Evolutionary conservation across 2,113 vertebrate species (phyloP), one percentile per base, ranked within the genome.

Genomic region (Kryptolebias marmoratus): DNA sequence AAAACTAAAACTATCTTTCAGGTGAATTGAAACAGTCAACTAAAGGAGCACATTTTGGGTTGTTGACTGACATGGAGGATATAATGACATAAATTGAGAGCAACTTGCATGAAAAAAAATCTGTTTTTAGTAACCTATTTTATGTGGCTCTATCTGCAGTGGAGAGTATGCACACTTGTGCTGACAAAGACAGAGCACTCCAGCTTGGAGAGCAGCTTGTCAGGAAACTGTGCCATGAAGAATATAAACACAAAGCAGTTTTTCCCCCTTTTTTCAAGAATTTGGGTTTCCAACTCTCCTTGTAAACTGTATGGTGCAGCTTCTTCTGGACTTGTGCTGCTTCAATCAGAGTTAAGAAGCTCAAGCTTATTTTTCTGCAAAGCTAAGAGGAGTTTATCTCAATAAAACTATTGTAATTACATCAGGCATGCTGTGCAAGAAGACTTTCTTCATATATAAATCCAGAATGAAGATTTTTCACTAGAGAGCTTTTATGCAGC

Each of bases 101-200:
- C 13, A 69, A 64, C 36, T 39, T 49, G 9, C 15, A 49, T 55
- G 39, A 18, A 73, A 49, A 67, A 82, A 84, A 83, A 77, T 82
- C 61, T 32, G 84, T 68, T 78, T 66, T 64, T 58, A 60, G 69
- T 77, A 87, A 87, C 83, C 84, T 87, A 84, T 91, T 87, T 88
- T 68, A 69, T 81, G 45, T 15, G 66, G 71, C 64, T 77, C 71
- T 30, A 45, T 77, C 70, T 80, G 84, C 75, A 61, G 65, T 47
- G 16, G 56, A 62, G 44, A 31, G 31, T 78, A 71, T 39, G 73
- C 62, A 77, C 66, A 81, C 71, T 75, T 63, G 62, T 87, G 81
- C 84, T 86, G 88, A 90, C 80, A 87, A 77, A 87, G 73, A 84
- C 76, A 64, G 75, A 88, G 70, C 71, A 68, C 79, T 79, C 45